phyloP scores from a whole-genome alignment of 2,113 vertebrate species.

The Fulmarus glacialis region DNA sequence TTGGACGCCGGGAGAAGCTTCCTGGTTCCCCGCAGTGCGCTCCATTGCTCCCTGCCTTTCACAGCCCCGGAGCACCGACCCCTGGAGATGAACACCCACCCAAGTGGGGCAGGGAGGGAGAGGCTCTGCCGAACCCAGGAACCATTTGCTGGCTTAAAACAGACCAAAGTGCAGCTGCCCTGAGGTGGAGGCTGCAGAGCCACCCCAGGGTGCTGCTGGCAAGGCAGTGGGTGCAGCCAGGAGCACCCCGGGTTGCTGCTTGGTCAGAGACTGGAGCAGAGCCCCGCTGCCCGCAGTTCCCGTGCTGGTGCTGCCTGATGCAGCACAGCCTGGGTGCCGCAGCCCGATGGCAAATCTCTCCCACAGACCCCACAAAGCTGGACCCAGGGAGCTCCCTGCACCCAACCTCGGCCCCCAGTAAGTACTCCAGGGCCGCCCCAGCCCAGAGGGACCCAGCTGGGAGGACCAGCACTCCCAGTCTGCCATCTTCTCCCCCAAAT shows the following conservation, averaged over 20 bases:
- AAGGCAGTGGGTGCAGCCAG: background rate
- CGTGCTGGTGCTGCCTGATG: background rate
- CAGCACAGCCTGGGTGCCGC: background rate
- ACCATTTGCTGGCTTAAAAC: background rate
- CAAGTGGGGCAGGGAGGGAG: background rate
- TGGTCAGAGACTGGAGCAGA: background rate
- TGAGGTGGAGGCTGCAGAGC: background rate
- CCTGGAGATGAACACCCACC: background rate
- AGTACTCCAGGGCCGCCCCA: background rate
- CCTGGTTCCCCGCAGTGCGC: fast-evolving
- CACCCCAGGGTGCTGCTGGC: background rate
- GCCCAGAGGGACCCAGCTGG: background rate
- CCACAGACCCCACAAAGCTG: background rate
- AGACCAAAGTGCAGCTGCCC: background rate
- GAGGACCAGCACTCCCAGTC: background rate
- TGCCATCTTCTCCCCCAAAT: background rate
- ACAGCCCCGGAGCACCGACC: background rate
- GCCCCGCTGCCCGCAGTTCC: fast-evolving
- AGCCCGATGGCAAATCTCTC: background rate
- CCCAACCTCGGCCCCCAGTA: background rate
- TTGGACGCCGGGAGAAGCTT: background rate
- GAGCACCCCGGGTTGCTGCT: background rate
- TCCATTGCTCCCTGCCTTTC: background rate
- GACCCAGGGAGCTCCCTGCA: background rate
- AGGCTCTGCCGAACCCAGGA: background rate